Evolutionary conservation across 2,888 invertebrate genomes (phyloP).

Genomic region (Strigamia maritima): DNA sequence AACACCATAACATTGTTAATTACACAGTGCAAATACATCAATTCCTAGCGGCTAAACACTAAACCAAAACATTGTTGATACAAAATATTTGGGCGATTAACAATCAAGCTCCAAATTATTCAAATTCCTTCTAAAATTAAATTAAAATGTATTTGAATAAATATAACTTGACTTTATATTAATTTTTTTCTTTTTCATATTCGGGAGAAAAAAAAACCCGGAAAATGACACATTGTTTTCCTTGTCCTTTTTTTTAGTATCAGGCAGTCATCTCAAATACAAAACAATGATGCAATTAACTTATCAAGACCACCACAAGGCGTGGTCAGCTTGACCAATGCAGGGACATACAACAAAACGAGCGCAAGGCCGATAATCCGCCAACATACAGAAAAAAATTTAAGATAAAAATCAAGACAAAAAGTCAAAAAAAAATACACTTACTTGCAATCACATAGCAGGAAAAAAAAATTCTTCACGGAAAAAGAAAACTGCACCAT

Average conservation of each 20-base stretch:
- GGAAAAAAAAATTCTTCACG: no score
- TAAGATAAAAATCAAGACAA: not conserved
- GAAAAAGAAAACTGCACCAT: no score
- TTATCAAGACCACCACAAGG: not conserved
- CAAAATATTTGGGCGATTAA: no score
- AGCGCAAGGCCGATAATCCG: not conserved
- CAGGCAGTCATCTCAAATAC: not conserved
- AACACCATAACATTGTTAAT: conserved; percentile 15
- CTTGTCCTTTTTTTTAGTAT: not conserved
- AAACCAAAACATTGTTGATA: not conserved
- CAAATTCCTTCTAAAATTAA: no score
- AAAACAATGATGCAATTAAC: conserved; percentile 20
- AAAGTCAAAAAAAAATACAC: not conserved
- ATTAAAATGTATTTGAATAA: no score
- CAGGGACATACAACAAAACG: conserved; percentile 3
- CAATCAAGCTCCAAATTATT: no score
- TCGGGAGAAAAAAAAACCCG: not conserved
- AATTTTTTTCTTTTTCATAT: no score
- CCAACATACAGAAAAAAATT: not conserved
- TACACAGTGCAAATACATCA: not conserved
- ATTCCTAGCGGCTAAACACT: not conserved
- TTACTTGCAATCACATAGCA: no score
- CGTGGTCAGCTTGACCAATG: conserved; percentile 29
- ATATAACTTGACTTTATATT: no score
- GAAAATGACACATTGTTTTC: not conserved